phyloP scores from a whole-genome alignment of 2,888 invertebrate genomes.

The Dilophus febrilis region DNA sequence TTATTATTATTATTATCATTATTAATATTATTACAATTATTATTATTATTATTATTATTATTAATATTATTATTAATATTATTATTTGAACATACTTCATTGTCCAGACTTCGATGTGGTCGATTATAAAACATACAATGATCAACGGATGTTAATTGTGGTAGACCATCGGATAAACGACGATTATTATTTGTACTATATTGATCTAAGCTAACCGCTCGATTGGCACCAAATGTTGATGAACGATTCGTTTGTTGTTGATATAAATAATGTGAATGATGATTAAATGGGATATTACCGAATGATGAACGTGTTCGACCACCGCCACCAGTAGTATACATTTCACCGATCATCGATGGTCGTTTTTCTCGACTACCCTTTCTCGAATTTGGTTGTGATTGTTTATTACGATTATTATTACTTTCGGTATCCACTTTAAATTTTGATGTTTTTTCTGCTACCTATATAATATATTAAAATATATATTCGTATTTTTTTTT shows the following conservation, averaged over 20 bases:
- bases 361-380: conserved; percentile 48
- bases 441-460: conserved; percentile 52
- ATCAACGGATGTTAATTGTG: conserved; percentile 27
- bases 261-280: too few species aligned
- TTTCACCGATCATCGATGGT: conserved; percentile 30
- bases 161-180: conserved; percentile 28
- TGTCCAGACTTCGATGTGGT: conserved; percentile 21
- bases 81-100: conserved; percentile 8
- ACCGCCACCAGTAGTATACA: conserved; percentile 28
- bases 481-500: too few species aligned
- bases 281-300: conserved; percentile 24
- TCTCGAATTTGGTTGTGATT: conserved; percentile 42
- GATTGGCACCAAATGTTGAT: conserved; percentile 28
- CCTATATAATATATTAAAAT: too few species aligned
- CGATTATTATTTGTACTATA: conserved; percentile 27
- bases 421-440: conserved; percentile 60
- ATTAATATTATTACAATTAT: too few species aligned
- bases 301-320: conserved; percentile 29
- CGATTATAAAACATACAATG: conserved; percentile 30
- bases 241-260: conserved; percentile 25
- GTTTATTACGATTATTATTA: conserved; percentile 39
- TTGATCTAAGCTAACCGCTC: conserved; percentile 30
- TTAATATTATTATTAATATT: conserved; percentile 5
- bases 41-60: not conserved
- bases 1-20: not conserved